Evolutionary conservation across 2,888 invertebrate species (phyloP).

Genomic region (Cerastoderma edule): DNA sequence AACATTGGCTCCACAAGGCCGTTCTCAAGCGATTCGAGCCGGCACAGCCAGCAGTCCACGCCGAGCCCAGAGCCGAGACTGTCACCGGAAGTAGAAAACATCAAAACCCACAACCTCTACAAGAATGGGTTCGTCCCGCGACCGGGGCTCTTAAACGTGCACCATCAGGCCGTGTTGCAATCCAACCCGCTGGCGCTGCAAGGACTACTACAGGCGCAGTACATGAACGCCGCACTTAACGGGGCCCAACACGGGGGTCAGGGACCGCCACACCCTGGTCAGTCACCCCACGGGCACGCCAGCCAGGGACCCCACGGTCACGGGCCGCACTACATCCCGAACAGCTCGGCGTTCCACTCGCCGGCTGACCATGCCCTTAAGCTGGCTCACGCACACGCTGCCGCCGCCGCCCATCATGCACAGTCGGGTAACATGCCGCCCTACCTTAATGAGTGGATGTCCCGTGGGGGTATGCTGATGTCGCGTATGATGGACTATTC

Average conservation of each 20-base stretch:
- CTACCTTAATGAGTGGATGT: constrained; percentile 91
- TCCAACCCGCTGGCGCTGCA: constrained; percentile 62
- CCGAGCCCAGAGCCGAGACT: constrained; percentile 70
- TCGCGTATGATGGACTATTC: constrained; percentile 86
- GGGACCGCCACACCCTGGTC: too few species aligned
- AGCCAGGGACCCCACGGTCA: too few species aligned
- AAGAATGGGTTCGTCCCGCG: constrained; percentile 69
- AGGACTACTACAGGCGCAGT: constrained; percentile 65
- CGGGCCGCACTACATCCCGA: constrained; percentile 59
- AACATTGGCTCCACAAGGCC: background rate
- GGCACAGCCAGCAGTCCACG: constrained; percentile 63
- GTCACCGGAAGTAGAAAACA: constrained; percentile 60
- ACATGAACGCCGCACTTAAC: constrained; percentile 62
- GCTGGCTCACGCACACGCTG: constrained; percentile 74
- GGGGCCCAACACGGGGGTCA: constrained; percentile 60
- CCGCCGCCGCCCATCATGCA: constrained; percentile 65
- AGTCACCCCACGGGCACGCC: constrained; percentile 49
- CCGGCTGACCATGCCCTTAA: constrained; percentile 79
- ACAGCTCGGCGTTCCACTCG: constrained; percentile 79
- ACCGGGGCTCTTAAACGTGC: constrained; percentile 72
- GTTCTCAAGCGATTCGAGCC: constrained; percentile 8
- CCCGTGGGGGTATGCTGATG: constrained; percentile 95
- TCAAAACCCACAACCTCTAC: constrained; percentile 47
- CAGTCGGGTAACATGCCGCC: constrained; percentile 65
- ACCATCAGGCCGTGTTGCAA: constrained; percentile 64